Evolutionary conservation across 1,140 invertebrate genomes (phyloP).

Genomic region (Atta colombica): DNA sequence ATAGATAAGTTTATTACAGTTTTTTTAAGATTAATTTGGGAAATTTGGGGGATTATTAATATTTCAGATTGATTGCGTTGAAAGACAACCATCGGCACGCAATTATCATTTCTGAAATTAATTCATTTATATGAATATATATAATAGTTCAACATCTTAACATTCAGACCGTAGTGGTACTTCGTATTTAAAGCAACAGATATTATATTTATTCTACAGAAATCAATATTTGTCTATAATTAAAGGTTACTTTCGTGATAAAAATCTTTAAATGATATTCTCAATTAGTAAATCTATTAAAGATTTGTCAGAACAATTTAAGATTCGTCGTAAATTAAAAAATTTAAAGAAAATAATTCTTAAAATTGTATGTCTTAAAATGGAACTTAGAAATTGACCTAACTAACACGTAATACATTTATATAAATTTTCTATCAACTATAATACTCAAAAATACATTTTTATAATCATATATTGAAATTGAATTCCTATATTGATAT

Average conservation of each 20-base stretch:
- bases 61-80: too few species aligned
- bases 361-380: neutral
- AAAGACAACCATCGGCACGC: too few species aligned
- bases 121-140: too few species aligned
- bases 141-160: too few species aligned
- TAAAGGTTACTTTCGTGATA: neutral
- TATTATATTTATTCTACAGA: neutral
- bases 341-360: neutral
- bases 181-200: neutral
- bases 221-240: neutral
- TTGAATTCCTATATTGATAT: neutral
- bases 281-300: neutral
- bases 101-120: too few species aligned
- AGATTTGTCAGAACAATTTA: neutral
- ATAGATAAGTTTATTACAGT: too few species aligned
- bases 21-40: too few species aligned
- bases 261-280: conserved; percentile 7
- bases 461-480: neutral
- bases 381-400: neutral
- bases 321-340: neutral
- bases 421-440: neutral
- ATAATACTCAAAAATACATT: neutral
- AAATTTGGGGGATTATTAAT: too few species aligned
- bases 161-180: too few species aligned
- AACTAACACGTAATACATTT: neutral